These are phyloP conservation scores for Cuniculus paca DNA, from an alignment of 2,797 vertebrate species.

Conservation along the genomic window DNA sequence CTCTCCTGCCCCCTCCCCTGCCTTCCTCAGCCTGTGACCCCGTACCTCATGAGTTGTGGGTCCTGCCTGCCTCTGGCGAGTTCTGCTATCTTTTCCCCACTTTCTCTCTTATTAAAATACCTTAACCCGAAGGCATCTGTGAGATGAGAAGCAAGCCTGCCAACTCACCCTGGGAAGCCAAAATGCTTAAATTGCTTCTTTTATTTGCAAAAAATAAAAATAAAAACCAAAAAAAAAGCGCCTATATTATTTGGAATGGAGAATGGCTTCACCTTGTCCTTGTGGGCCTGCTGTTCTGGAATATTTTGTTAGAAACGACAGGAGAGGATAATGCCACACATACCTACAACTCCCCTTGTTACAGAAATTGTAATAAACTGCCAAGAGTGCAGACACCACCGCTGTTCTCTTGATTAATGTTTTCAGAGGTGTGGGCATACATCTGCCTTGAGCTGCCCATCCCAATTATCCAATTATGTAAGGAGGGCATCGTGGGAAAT, in stretches of 20 bases:
- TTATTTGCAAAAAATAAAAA: constrained; percentile 72
- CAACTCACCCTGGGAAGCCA: constrained; percentile 73
- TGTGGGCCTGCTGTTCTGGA: constrained; percentile 74
- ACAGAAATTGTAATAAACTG: constrained; percentile 63
- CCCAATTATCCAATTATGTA: constrained; percentile 69
- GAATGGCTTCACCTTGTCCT: constrained; percentile 75
- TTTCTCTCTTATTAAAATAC: constrained; percentile 75
- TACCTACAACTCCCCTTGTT: constrained; percentile 60
- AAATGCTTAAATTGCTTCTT: constrained; percentile 82
- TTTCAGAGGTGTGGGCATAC: constrained; percentile 21
- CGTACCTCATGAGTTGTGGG: fast-evolving
- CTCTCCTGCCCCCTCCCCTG: fast-evolving
- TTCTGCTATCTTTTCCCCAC: constrained; percentile 39
- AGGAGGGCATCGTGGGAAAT: constrained; percentile 35
- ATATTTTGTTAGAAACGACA: constrained; percentile 70
- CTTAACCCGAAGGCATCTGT: constrained; percentile 75
- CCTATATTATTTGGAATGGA: constrained; percentile 66
- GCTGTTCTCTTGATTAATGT: constrained; percentile 77
- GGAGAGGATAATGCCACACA: constrained; percentile 62
- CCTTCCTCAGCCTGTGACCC: neutral
- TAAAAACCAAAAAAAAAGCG: constrained; percentile 16
- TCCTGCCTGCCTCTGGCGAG: neutral
- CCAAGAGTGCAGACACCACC: neutral
- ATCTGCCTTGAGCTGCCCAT: constrained; percentile 50
- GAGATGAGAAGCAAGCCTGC: constrained; percentile 71